phyloP scores from a whole-genome alignment of 2,888 invertebrate genomes.

The Keiferia lycopersicella region DNA sequence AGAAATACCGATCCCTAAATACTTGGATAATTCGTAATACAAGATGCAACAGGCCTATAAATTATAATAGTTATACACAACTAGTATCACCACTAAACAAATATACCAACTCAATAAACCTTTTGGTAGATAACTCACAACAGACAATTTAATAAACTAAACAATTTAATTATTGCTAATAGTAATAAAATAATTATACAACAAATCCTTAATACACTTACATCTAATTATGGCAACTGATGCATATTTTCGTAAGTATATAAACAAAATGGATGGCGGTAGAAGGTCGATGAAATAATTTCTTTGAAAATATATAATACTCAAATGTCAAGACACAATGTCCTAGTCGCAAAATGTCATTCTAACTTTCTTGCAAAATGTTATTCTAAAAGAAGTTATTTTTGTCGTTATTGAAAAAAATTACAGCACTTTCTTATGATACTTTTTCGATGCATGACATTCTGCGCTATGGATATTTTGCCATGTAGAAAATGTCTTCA shows the following conservation, averaged over 20 bases:
- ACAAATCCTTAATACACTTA: slow-evolving; percentile 43
- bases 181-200: slow-evolving; percentile 27
- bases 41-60: slow-evolving; percentile 53
- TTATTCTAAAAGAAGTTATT: too few relatives aligned
- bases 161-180: slow-evolving; percentile 28
- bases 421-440: too few relatives aligned
- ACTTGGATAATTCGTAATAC: slow-evolving; percentile 35
- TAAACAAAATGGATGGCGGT: neutral
- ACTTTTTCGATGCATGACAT: too few relatives aligned
- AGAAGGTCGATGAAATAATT: neutral
- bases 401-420: too few relatives aligned
- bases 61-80: slow-evolving; percentile 58
- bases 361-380: too few relatives aligned
- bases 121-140: slow-evolving; percentile 63
- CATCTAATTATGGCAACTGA: slow-evolving; percentile 59
- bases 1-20: slow-evolving; percentile 55
- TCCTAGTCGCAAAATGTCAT: too few relatives aligned
- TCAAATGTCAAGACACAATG: neutral
- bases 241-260: neutral
- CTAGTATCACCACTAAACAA: slow-evolving; percentile 69
- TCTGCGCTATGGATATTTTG: too few relatives aligned
- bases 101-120: slow-evolving; percentile 55
- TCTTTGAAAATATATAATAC: neutral
- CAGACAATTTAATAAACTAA: slow-evolving; percentile 52
- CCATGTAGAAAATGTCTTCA: too few relatives aligned